These are phyloP conservation scores for Numenius phaeopus DNA, from an alignment of 2,797 vertebrate species.

Conservation along the genomic window DNA sequence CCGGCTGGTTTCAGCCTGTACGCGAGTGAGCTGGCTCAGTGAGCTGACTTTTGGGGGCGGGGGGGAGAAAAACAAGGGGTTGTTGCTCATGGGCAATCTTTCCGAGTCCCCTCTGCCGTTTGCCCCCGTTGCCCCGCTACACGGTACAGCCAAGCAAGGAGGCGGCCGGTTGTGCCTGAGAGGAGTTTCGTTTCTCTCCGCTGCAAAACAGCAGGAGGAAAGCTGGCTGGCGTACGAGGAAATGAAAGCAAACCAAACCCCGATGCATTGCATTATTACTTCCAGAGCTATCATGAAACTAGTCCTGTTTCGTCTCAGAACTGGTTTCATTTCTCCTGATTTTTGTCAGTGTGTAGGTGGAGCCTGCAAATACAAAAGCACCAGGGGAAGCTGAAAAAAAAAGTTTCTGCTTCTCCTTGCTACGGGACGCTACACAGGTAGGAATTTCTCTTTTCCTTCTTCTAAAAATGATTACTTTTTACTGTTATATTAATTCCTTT, in stretches of 20 bases:
- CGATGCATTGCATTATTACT: rapidly evolving
- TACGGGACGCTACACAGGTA: background rate
- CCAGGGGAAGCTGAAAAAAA: background rate
- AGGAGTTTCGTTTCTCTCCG: background rate
- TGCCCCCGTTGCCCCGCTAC: rapidly evolving
- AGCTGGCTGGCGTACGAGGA: background rate
- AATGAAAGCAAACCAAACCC: background rate
- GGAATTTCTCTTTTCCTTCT: background rate
- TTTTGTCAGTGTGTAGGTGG: background rate
- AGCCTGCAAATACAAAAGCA: background rate
- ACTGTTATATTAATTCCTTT: background rate
- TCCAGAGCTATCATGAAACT: background rate
- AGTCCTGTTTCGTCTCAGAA: rapidly evolving
- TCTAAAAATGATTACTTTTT: background rate
- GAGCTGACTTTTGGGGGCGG: background rate
- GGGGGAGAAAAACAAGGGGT: background rate
- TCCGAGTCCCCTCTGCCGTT: background rate
- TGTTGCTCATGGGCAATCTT: background rate
- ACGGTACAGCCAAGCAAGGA: background rate
- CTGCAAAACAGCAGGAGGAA: rapidly evolving
- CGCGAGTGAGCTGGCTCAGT: background rate
- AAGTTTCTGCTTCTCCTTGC: background rate
- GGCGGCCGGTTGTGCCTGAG: background rate
- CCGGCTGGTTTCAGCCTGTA: rapidly evolving
- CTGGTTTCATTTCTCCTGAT: slow-evolving; percentile 4